Evolutionary conservation across 2,113 vertebrate genomes (phyloP).

Genomic region (Laticauda colubrina): DNA sequence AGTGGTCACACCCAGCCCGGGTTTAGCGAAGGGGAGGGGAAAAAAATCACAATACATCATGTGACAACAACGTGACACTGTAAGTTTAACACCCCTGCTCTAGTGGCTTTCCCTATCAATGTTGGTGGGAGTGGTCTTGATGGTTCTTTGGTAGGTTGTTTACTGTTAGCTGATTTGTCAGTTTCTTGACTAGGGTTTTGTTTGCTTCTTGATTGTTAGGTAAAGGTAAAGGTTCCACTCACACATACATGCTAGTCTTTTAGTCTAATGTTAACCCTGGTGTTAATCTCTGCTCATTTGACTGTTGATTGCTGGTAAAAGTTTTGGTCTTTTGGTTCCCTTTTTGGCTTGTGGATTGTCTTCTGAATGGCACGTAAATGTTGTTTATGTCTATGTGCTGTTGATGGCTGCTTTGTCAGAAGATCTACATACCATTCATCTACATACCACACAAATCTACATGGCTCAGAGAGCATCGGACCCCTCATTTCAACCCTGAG

Average conservation of each 20-base stretch:
- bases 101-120: neutral
- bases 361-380: neutral
- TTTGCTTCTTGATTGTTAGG: neutral
- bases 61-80: no score
- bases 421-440: neutral
- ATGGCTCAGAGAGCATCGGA: neutral
- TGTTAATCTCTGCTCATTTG: neutral
- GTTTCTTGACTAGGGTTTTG: neutral
- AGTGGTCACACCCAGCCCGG: no score
- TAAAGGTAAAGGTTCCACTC: no score
- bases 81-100: no score
- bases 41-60: accelerated
- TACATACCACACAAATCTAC: neutral
- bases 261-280: neutral
- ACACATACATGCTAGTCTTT: no score
- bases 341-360: neutral
- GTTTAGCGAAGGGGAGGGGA: no score
- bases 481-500: neutral
- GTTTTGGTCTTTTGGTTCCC: neutral
- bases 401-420: neutral
- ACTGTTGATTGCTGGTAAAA: neutral
- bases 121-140: neutral
- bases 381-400: neutral
- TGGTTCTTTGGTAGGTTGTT: neutral
- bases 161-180: neutral